These are phyloP conservation scores for Diadophis punctatus DNA, from an alignment of 2,113 vertebrate species.

Conservation along the genomic window DNA sequence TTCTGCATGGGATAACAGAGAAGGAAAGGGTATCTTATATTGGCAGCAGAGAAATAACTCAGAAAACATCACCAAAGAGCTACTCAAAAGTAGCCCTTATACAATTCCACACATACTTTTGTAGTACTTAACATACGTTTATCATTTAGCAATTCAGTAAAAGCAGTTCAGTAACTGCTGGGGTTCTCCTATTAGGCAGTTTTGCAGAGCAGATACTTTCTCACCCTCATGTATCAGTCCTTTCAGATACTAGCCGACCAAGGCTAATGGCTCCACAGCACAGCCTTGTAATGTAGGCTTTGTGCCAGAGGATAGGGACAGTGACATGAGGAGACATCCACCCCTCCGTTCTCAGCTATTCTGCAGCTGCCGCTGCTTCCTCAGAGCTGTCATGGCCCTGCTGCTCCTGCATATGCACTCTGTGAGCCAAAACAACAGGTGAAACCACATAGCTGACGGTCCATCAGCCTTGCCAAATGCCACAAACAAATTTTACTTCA, in stretches of 20 bases:
- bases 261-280: neutral
- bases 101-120: neutral
- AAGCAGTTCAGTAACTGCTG: neutral
- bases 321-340: rapidly evolving
- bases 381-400: neutral
- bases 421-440: neutral
- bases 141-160: neutral
- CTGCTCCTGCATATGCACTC: rapidly evolving
- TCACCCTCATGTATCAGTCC: neutral
- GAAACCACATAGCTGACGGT: constrained; percentile 6
- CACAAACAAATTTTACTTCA: neutral
- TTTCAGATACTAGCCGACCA: neutral
- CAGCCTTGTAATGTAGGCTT: neutral
- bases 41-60: neutral
- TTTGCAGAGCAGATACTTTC: neutral
- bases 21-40: neutral
- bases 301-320: neutral
- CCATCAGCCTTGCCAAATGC: neutral
- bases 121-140: neutral
- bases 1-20: too few species aligned
- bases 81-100: too few species aligned
- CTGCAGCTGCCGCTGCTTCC: neutral
- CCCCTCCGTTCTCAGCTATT: rapidly evolving
- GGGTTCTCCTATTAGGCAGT: neutral
- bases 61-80: neutral